Base-by-base conservation (phyloP, 2,113 vertebrate genomes). In the Xiphophorus hellerii region DNA sequence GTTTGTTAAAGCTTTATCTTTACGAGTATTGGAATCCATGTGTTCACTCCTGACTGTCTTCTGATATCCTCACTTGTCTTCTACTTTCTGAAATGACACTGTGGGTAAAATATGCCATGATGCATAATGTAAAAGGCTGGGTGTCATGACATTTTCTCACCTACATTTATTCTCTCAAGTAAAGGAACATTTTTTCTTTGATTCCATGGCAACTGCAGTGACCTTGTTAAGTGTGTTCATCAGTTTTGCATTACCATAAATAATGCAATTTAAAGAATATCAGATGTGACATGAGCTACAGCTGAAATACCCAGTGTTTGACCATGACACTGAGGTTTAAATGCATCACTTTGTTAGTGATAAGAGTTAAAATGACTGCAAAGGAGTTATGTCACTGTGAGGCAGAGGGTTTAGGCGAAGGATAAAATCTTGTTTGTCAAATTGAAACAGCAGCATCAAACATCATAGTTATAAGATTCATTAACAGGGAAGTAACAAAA, bases 91-190 rank as follows among this genome's bases (percentile, higher is more conserved):
- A 84, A 81, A 71, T 84, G 75, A 84, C 63, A 73, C 37, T 63
- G 61, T 61, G 68, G 80, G 82, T 77, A 73, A 29, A 66, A 81
- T 76, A 65, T 35, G 28, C 31, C 63, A 39, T 39, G 74, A 35
- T 87, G 74, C 74, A 86, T 84, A 77, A 90, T 84, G 73, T 71
- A 84, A 83, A 61, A 69, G 73, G 44, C 68, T 31, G n/a, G 44
- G 73, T 71, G 77, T 84, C 69, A 72, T 80, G 84, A 71, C 79
- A 87, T 88, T 89, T 89, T 85, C 78, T 48, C 71, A 83, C 72
- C 42, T 44, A 76, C 60, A 79, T 70, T 80, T 31, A 73, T 68
- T 75, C 58, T 66, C 54, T 75, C 33, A 81, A 81, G 74, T 76
- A 25, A 61, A 78, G 78, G 44, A 48, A 28, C 42, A 42, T 82